Percentiles rank a stretch among this genome's conserved stretches.
Conservation (phyloP, 2,113 vertebrate species). For the Cygnus atratus region DNA sequence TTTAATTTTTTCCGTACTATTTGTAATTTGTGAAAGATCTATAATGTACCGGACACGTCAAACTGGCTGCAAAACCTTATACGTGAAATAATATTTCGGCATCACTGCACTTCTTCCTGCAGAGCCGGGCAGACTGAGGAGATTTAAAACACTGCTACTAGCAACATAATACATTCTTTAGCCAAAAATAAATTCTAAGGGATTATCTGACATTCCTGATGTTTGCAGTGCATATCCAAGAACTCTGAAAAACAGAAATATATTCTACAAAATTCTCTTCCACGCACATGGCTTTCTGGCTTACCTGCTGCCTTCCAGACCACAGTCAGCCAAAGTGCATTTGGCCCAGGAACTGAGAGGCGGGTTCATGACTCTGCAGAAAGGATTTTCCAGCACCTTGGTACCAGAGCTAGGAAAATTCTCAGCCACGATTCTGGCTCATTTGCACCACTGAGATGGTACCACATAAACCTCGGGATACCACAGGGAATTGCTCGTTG, state of each 20-base stretch:
- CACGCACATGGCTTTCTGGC: fast-evolving
- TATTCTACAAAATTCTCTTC: neutral
- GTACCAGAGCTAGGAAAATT: neutral
- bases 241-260: neutral
- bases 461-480: neutral
- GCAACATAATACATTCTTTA: constrained; percentile 34
- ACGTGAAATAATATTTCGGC: neutral
- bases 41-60: neutral
- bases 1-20: neutral
- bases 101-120: neutral
- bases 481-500: neutral
- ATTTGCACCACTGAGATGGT: neutral
- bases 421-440: constrained; percentile 15
- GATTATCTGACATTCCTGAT: constrained; percentile 43
- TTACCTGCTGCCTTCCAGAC: neutral
- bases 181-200: constrained; percentile 9
- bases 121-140: neutral
- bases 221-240: neutral
- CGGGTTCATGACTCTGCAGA: neutral
- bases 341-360: neutral
- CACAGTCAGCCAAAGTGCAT: neutral
- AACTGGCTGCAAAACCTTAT: neutral
- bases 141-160: neutral
- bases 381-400: neutral
- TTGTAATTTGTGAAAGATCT: neutral